Base-by-base conservation (phyloP, 2,113 vertebrate genomes). In the Psilopogon haemacephalus region DNA sequence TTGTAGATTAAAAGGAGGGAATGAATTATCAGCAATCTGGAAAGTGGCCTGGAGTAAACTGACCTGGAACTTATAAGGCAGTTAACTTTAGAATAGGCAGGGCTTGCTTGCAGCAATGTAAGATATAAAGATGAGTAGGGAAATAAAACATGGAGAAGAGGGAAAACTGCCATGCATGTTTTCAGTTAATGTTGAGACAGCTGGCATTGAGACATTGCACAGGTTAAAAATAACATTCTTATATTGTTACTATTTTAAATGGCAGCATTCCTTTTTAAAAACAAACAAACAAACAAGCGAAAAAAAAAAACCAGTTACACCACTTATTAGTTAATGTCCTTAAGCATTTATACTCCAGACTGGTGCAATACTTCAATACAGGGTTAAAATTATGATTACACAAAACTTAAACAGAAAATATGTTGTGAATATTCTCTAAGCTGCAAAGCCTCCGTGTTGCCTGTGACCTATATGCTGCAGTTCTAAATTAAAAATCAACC, bases 171-270 rank as follows among this genome's bases (percentile, higher is more conserved):
- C 1, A 0, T 38, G 62, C 18, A 13, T 76, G 32, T 77, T 90
- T 92, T 78, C 86, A 54, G 20, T 90, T 74, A 55, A 33, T n/a
- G 19, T 35, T 80, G 70, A 86, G 62, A 73, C 71, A 91, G 63
- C 44, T 40, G 5, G 46, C 33, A 11, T 35, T 87, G 55, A 75
- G 87, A 89, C 79, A 85, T 77, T 82, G 80, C 37, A 23, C 14
- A 73, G 40, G 33, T 88, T 87, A 83, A 85, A 95, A 87, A 84
- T 89, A 89, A 33, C 18, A 5, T 78, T 75, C 33, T n/a, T 86
- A 35, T 91, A 95, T 84, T 72, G 54, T 30, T 76, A 40, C 35
- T 44, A 15, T 69, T 75, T 72, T 69, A 48, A 82, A 46, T 63
- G 50, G 32, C 33, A 67, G 20, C 38, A 32, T 82, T 91, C 24